phyloP scores from a whole-genome alignment of 2,797 vertebrate genomes.

The Girardinus metallicus region DNA sequence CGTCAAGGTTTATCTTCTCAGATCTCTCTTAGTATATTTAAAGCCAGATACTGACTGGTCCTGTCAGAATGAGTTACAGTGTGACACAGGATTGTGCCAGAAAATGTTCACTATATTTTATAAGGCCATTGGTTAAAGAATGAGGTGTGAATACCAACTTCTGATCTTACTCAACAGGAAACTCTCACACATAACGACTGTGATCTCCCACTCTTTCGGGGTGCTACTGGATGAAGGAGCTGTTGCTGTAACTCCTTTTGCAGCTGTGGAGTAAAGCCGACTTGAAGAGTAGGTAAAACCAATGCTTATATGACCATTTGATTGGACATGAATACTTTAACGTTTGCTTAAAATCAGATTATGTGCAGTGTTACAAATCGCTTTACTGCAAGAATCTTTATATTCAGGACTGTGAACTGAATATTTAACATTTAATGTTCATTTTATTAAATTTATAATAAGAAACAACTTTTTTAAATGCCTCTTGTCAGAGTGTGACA shows the following conservation, averaged over 20 bases:
- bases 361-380: not conserved
- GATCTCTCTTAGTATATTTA: slow-evolving; percentile 56
- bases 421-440: not conserved
- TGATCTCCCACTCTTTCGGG: slow-evolving; percentile 61
- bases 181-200: slow-evolving; percentile 54
- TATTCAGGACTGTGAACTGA: not conserved
- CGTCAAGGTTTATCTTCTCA: slow-evolving; percentile 52
- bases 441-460: not conserved
- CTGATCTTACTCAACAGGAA: slow-evolving; percentile 26
- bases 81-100: slow-evolving; percentile 58
- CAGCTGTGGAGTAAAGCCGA: slow-evolving; percentile 44
- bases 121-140: slow-evolving; percentile 52
- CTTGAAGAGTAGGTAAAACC: slow-evolving; percentile 35
- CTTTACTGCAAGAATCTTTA: not conserved
- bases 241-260: slow-evolving; percentile 60
- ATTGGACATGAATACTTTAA: not conserved
- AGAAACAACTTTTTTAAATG: not conserved
- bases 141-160: slow-evolving; percentile 63
- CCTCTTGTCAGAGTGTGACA: not conserved
- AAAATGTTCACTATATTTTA: slow-evolving; percentile 36
- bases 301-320: not conserved
- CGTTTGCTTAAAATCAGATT: not conserved
- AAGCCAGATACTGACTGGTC: slow-evolving; percentile 47
- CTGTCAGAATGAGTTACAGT: slow-evolving; percentile 63
- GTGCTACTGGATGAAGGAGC: slow-evolving; percentile 70